Conservation (phyloP, 2,113 vertebrate genomes). For the Hemicordylus capensis region DNA sequence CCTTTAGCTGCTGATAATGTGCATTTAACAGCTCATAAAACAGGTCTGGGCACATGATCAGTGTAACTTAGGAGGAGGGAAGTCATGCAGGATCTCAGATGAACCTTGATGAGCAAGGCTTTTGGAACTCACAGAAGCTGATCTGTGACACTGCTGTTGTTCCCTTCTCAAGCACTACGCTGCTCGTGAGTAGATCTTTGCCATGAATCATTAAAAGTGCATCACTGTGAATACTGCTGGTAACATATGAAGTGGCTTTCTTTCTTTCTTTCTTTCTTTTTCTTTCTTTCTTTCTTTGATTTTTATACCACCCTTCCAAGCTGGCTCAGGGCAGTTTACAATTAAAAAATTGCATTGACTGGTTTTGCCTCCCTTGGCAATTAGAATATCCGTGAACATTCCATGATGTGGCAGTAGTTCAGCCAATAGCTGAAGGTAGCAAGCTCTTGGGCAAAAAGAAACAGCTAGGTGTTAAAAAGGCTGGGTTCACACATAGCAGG, state of each 20-base stretch:
- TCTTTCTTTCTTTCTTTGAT: no score
- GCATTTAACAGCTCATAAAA: background rate
- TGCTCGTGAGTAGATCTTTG: background rate
- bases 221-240: background rate
- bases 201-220: background rate
- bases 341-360: no score
- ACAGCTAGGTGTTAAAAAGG: no score
- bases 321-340: no score
- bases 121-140: background rate
- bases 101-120: background rate
- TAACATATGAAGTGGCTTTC: background rate
- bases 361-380: background rate
- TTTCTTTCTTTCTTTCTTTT: no score
- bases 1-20: background rate
- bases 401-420: background rate
- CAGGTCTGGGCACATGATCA: background rate
- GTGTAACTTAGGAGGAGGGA: background rate
- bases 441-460: background rate
- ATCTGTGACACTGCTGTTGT: background rate
- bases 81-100: background rate
- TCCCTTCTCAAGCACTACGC: background rate
- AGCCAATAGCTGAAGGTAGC: background rate
- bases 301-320: no score
- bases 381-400: background rate
- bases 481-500: no score